Conservation (phyloP, 2,797 vertebrate species). For the Cheirogaleus major region DNA sequence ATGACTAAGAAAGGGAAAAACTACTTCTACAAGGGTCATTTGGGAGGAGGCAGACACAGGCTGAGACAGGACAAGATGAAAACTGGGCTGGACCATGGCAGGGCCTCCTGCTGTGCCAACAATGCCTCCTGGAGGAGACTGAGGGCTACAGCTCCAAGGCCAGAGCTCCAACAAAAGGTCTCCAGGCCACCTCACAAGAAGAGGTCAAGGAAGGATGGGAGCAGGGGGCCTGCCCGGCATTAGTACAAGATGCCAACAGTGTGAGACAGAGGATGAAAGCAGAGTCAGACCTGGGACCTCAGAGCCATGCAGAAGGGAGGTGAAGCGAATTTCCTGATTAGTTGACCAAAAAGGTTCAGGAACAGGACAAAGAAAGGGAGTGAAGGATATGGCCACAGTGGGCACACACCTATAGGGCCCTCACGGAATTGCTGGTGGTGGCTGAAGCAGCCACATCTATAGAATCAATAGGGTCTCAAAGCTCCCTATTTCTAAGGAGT, state of each 20-base stretch:
- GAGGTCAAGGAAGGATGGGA: fast-evolving
- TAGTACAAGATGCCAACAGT: background rate
- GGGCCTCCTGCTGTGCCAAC: background rate
- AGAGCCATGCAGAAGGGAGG: background rate
- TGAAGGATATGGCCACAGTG: background rate
- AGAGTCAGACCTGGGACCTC: background rate
- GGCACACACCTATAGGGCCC: background rate
- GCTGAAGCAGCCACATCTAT: background rate
- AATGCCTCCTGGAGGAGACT: fast-evolving
- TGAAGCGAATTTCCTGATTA: background rate
- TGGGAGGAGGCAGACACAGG: background rate
- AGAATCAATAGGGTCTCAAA: background rate
- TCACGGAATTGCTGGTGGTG: background rate
- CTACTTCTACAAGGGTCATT: background rate
- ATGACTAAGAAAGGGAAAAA: background rate
- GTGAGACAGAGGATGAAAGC: background rate
- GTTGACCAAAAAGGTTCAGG: fast-evolving
- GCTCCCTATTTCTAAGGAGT: background rate
- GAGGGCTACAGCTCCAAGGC: background rate
- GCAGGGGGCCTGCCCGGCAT: background rate
- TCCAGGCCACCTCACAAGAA: background rate
- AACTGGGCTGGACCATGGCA: background rate
- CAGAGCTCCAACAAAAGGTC: background rate
- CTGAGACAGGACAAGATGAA: background rate
- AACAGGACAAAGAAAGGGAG: background rate